Conservation (phyloP, 2,888 invertebrate genomes). For the Apodemia zela region DNA sequence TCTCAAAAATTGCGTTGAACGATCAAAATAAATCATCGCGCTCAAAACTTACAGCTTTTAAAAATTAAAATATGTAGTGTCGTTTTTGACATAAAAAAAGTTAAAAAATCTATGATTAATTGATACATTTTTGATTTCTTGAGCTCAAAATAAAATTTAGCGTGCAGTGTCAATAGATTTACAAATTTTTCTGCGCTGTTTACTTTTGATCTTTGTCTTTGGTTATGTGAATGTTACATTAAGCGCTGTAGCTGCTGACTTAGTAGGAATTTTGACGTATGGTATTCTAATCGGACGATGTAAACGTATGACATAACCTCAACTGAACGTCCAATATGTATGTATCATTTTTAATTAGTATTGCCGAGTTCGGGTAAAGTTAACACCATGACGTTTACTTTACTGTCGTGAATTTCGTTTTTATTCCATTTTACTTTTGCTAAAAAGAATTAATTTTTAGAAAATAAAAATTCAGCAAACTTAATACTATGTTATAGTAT, state of each 20-base stretch:
- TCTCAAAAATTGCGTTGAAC: no score
- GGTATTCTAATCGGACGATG: not conserved
- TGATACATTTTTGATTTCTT: no score
- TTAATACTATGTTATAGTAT: not conserved
- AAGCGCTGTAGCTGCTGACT: conserved; percentile 6
- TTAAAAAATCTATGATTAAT: no score
- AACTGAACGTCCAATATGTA: conserved; percentile 2
- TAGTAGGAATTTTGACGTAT: not conserved
- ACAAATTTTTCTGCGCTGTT: no score
- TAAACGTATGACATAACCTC: conserved; percentile 16
- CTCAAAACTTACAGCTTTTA: no score
- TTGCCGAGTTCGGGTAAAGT: not conserved
- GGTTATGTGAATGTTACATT: not conserved
- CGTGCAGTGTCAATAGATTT: no score
- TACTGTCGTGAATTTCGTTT: not conserved
- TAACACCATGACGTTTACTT: not conserved
- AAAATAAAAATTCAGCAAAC: not conserved
- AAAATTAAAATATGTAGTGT: no score
- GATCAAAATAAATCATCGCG: no score
- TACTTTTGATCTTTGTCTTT: no score
- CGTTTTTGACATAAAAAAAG: no score
- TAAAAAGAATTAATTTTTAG: not conserved
- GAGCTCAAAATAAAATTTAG: no score
- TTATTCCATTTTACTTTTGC: not conserved
- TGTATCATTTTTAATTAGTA: conserved; percentile 1